phyloP scores from a whole-genome alignment of 2,797 vertebrate species.

The Macropus fuliginosus region DNA sequence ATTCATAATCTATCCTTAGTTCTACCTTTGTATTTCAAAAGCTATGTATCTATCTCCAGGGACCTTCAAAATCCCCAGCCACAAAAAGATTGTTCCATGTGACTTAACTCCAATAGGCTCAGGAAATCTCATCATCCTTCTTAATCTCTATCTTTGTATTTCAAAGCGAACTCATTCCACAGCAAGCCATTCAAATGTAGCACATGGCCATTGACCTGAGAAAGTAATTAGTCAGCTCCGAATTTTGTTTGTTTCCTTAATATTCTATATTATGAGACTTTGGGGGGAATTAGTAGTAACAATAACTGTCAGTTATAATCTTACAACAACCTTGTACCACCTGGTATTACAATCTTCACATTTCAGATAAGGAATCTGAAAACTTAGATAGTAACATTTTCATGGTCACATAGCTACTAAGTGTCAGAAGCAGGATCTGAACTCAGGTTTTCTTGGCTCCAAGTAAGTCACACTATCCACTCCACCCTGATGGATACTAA shows the following conservation, averaged over 20 bases:
- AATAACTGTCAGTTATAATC: background rate
- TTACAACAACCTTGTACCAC: background rate
- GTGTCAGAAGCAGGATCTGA: slow-evolving; percentile 2
- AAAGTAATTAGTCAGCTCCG: background rate
- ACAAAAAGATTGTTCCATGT: background rate
- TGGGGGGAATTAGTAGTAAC: background rate
- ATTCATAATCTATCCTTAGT: background rate
- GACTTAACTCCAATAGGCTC: background rate
- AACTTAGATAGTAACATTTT: background rate
- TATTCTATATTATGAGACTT: background rate
- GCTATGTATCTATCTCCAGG: background rate
- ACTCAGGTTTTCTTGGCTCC: background rate
- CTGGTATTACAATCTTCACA: background rate
- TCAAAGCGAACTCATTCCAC: background rate
- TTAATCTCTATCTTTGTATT: background rate
- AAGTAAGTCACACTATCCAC: background rate
- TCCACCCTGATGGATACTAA: background rate
- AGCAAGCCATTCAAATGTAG: background rate
- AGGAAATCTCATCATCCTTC: background rate
- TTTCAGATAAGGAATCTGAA: background rate
- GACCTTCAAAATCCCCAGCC: background rate
- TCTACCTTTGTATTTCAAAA: background rate
- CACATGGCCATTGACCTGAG: background rate
- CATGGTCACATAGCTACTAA: background rate
- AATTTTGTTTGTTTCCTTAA: background rate